These are phyloP conservation scores for Ceyx melanurus DNA, from an alignment of 2,113 vertebrate genomes.

Conservation along the genomic window DNA sequence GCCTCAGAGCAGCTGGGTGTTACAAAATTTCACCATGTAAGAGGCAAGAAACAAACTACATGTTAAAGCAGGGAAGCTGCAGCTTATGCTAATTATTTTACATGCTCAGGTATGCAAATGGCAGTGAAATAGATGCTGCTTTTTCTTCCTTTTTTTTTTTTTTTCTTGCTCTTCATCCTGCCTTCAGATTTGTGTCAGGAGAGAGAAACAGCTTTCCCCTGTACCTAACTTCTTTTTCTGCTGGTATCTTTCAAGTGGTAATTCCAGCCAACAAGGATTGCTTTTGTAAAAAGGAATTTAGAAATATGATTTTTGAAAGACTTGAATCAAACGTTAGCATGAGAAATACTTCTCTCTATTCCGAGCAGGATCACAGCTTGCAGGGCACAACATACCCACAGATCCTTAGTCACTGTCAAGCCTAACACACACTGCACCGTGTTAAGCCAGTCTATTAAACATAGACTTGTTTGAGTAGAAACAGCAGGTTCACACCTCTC, in stretches of 20 bases:
- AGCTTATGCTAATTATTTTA: conserved; percentile 28
- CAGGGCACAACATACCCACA: background rate
- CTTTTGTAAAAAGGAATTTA: background rate
- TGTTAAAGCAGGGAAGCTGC: conserved; percentile 4
- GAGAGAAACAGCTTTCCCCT: background rate
- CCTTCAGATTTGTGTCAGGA: background rate
- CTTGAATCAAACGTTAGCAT: background rate
- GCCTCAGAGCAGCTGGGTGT: background rate
- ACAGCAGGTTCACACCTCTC: background rate
- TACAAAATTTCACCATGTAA: background rate
- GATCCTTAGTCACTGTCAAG: conserved; percentile 23
- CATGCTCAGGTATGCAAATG: conserved; percentile 27
- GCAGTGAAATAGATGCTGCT: background rate
- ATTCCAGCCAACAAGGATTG: accelerated
- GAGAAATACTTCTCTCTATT: background rate
- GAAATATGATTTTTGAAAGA: background rate
- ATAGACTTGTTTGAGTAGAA: background rate
- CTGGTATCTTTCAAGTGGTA: background rate
- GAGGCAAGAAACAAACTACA: conserved; percentile 19
- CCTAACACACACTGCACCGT: background rate
- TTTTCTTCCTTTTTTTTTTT: background rate
- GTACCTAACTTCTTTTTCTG: background rate
- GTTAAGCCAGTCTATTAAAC: background rate
- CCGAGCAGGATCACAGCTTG: conserved; percentile 12
- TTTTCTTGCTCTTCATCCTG: background rate